phyloP scores from a whole-genome alignment of 2,113 vertebrate genomes.

The Phyllostomus discolor region DNA sequence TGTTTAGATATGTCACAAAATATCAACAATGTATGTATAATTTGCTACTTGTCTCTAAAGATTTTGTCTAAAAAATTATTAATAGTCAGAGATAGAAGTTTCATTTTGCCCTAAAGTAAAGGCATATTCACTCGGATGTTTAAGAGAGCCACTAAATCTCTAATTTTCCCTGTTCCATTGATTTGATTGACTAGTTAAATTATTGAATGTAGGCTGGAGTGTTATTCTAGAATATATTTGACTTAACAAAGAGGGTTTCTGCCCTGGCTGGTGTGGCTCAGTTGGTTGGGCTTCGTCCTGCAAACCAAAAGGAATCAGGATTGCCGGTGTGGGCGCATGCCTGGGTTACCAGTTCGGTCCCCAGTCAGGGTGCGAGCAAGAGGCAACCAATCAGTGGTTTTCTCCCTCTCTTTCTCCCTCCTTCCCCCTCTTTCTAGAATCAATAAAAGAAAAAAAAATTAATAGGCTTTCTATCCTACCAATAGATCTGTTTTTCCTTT shows the following conservation, averaged over 20 bases:
- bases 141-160: neutral
- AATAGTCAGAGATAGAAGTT: neutral
- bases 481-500: neutral
- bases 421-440: too few species aligned
- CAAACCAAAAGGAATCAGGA: too few species aligned
- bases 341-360: too few species aligned
- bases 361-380: too few species aligned
- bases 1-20: neutral
- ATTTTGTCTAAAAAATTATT: constrained; percentile 14
- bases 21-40: neutral
- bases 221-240: neutral
- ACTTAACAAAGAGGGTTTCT: neutral
- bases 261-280: too few species aligned
- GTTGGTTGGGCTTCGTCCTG: too few species aligned
- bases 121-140: neutral
- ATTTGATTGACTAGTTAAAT: neutral
- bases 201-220: neutral
- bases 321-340: too few species aligned
- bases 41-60: neutral
- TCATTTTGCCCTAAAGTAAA: constrained; percentile 29
- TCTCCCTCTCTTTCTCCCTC: too few species aligned
- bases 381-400: too few species aligned
- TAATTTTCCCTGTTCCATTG: neutral
- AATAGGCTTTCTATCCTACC: neutral
- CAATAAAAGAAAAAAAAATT: too few species aligned